Evolutionary conservation across 2,888 invertebrate species (phyloP).

Genomic region (Saturnia japonica): DNA sequence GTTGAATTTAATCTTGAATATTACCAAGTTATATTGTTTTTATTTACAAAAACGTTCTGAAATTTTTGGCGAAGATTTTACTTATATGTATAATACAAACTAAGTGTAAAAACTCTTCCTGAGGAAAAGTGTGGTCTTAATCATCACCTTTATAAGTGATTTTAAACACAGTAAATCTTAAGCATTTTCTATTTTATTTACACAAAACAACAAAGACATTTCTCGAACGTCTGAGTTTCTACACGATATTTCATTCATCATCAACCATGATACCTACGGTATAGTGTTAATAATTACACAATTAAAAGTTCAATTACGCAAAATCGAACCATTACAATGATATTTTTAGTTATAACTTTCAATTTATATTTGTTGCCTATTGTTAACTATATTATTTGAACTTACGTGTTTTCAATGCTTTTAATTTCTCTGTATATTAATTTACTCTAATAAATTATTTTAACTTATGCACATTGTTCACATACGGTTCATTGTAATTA

Average conservation of each 20-base stretch:
- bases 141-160: background rate
- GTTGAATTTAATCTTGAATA: slow-evolving; percentile 46
- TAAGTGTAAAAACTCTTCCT: background rate
- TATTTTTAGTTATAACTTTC: too few species aligned
- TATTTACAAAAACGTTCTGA: background rate
- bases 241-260: background rate
- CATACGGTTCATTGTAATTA: too few species aligned
- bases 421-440: too few species aligned
- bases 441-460: too few species aligned
- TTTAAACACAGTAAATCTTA: background rate
- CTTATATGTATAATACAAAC: background rate
- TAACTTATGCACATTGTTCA: too few species aligned
- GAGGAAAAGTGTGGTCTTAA: background rate
- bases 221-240: background rate
- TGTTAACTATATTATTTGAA: too few species aligned
- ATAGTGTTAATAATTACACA: background rate
- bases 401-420: too few species aligned
- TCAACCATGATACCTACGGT: background rate
- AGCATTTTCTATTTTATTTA: background rate
- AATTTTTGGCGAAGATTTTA: background rate
- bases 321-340: background rate
- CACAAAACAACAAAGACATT: background rate
- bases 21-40: slow-evolving; percentile 13
- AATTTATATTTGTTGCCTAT: too few species aligned
- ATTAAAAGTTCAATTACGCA: background rate